A percentile compares a stretch with the other conserved stretches of the same genome.
These are phyloP conservation scores for Pelosia muscerda DNA, from an alignment of 2,888 invertebrate species.

Conservation along the genomic window DNA sequence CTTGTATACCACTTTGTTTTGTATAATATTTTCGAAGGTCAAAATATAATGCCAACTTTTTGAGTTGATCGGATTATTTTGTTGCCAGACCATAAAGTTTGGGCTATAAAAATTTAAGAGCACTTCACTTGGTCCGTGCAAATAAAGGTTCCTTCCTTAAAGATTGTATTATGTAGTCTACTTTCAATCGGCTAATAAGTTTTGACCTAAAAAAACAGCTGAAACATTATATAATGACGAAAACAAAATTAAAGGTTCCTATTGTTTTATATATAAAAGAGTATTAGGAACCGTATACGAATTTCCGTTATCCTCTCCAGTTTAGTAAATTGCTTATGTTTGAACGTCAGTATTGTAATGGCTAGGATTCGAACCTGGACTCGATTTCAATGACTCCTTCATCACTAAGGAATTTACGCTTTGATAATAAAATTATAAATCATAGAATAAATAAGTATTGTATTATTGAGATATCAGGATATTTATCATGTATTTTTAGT, in stretches of 20 bases:
- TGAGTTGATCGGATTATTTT: constrained; percentile 14
- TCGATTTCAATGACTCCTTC: too few relatives aligned
- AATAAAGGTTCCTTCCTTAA: constrained; percentile 25
- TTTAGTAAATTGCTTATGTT: too few relatives aligned
- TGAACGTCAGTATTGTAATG: too few relatives aligned
- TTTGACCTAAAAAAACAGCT: constrained; percentile 1
- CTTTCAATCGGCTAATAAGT: constrained; percentile 12
- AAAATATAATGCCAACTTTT: neutral
- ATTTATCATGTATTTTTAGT: too few relatives aligned
- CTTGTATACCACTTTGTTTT: neutral
- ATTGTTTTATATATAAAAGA: too few relatives aligned
- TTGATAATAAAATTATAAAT: too few relatives aligned
- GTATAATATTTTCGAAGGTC: neutral
- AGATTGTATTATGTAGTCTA: constrained; percentile 18
- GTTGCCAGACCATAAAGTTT: constrained; percentile 21
- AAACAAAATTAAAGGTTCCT: neutral
- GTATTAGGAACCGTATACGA: too few relatives aligned
- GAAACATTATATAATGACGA: neutral
- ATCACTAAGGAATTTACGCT: too few relatives aligned
- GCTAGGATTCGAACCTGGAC: too few relatives aligned
- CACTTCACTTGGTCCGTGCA: constrained; percentile 29
- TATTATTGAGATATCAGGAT: too few relatives aligned
- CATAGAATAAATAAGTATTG: too few relatives aligned
- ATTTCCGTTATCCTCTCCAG: too few relatives aligned
- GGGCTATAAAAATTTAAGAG: constrained; percentile 33